These are phyloP conservation scores for Tokudaia tokunoshimensis DNA, from an alignment of 2,797 vertebrate species.

Conservation along the genomic window DNA sequence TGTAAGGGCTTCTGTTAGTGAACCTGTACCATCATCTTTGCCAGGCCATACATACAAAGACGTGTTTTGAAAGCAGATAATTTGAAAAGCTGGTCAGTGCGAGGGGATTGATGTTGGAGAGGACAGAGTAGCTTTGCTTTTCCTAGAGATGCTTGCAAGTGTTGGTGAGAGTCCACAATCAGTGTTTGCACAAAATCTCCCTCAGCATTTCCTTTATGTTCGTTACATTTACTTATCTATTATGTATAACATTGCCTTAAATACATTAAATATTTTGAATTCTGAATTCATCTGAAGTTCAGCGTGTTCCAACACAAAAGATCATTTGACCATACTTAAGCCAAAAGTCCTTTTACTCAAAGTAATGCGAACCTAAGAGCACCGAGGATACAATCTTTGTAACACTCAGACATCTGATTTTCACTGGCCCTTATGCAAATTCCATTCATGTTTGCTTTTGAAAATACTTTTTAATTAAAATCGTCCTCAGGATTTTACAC, in stretches of 20 bases:
- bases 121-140: neutral
- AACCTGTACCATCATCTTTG: neutral
- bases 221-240: neutral
- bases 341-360: constrained; percentile 27
- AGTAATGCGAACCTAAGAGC: neutral
- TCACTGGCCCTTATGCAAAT: constrained; percentile 72
- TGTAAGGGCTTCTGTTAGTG: neutral
- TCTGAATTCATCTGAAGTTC: constrained; percentile 68
- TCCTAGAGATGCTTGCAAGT: neutral
- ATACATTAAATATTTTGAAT: neutral
- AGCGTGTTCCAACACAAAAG: neutral
- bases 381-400: constrained; percentile 15
- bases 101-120: neutral
- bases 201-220: neutral
- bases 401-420: constrained; percentile 41
- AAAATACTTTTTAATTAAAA: constrained; percentile 79
- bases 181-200: neutral
- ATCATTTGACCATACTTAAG: neutral
- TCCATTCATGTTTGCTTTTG: constrained; percentile 67
- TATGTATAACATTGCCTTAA: constrained; percentile 19
- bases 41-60: neutral
- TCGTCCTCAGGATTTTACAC: constrained; percentile 62
- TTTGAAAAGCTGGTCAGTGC: neutral
- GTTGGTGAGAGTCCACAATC: neutral
- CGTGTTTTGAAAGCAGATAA: constrained; percentile 15